Percentiles rank a stretch among this genome's conserved stretches.
Evolutionary conservation across 2,797 vertebrate genomes (phyloP).

Genomic region (Eospalax fontanierii): DNA sequence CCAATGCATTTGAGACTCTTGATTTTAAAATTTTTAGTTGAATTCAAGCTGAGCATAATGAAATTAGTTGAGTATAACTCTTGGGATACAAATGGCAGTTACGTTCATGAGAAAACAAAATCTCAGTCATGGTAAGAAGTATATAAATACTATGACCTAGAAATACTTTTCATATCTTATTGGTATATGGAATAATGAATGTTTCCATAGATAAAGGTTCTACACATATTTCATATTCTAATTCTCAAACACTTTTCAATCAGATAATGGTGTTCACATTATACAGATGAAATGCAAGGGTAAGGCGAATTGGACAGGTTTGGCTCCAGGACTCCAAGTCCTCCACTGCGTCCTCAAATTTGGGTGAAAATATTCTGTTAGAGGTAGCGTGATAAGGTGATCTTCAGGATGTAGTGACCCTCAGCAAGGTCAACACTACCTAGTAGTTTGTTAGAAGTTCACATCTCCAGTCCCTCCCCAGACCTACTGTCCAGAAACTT

Average conservation of each 20-base stretch:
- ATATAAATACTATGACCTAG: conserved; percentile 14
- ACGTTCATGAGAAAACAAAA: conserved; percentile 59
- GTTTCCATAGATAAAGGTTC: conserved; percentile 26
- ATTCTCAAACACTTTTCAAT: not conserved
- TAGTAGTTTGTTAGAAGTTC: not conserved
- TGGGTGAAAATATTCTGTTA: conserved; percentile 31
- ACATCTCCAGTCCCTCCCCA: not conserved
- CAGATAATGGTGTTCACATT: conserved; percentile 17
- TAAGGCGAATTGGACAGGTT: not conserved
- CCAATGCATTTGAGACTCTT: no score
- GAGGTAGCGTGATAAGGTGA: no score
- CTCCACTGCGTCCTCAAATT: not conserved
- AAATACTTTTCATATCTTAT: conserved; percentile 21
- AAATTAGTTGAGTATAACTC: no score
- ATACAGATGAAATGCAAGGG: not conserved
- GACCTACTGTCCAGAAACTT: not conserved
- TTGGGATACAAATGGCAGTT: not conserved
- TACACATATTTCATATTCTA: conserved; percentile 53
- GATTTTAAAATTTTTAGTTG: no score
- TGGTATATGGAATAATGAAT: not conserved
- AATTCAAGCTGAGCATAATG: no score
- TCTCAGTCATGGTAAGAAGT: not conserved
- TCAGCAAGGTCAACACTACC: not conserved
- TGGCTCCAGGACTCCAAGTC: conserved; percentile 4
- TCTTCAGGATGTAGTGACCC: not conserved